phyloP scores from a whole-genome alignment of 2,888 invertebrate genomes.

The Agonopterix heracliana region DNA sequence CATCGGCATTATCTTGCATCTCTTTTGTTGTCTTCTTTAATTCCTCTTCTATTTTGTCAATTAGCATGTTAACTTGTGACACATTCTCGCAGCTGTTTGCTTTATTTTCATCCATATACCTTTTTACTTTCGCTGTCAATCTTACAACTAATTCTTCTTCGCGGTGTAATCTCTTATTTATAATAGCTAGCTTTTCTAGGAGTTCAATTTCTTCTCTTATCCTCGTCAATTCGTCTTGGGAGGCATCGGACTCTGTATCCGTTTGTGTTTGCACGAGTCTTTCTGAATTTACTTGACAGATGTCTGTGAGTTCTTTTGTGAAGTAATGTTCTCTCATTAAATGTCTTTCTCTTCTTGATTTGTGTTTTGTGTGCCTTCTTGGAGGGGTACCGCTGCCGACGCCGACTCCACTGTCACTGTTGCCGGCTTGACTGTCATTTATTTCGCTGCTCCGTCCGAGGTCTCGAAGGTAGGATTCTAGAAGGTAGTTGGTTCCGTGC shows the following conservation, averaged over 20 bases:
- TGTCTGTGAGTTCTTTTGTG: constrained; percentile 71
- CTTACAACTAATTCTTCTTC: constrained; percentile 84
- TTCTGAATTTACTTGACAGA: constrained; percentile 71
- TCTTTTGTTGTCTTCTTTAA: constrained; percentile 67
- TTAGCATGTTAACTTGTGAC: constrained; percentile 61
- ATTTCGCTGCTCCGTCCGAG: constrained; percentile 61
- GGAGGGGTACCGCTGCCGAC: constrained; percentile 80
- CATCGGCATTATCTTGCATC: constrained; percentile 70
- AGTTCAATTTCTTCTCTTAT: constrained; percentile 82
- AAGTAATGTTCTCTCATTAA: constrained; percentile 74
- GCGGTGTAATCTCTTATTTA: constrained; percentile 83
- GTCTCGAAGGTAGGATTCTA: constrained; percentile 83
- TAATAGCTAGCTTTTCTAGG: constrained; percentile 82
- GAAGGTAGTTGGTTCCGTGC: constrained; percentile 86
- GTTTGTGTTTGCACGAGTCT: constrained; percentile 59
- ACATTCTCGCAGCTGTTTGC: constrained; percentile 68
- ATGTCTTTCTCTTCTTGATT: constrained; percentile 71
- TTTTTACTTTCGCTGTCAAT: constrained; percentile 78
- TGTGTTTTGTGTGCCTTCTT: constrained; percentile 70
- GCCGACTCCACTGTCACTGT: constrained; percentile 82
- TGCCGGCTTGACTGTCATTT: constrained; percentile 77
- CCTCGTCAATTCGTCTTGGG: constrained; percentile 72
- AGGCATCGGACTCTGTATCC: constrained; percentile 69
- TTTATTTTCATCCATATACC: constrained; percentile 73
- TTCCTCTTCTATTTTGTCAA: constrained; percentile 72